Conservation (phyloP, 1,140 invertebrate genomes). For the Caenorhabditis brenneri region DNA sequence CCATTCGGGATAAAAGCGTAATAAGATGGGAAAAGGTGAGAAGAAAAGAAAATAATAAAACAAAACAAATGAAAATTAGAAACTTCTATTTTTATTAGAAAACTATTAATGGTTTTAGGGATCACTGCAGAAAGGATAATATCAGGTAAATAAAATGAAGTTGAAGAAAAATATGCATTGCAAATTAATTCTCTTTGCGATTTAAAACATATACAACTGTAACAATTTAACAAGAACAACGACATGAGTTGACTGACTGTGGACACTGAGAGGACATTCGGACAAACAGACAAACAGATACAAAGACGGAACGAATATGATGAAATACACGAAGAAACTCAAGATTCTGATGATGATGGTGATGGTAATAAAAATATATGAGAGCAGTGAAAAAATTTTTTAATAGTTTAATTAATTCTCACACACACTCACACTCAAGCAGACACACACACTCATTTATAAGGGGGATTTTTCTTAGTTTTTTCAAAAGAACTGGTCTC, state of each 20-base stretch:
- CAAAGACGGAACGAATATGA: neutral
- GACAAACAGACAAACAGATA: neutral
- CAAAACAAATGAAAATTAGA: neutral
- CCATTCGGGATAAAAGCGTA: neutral
- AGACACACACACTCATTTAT: neutral
- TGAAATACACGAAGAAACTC: neutral
- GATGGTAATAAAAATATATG: neutral
- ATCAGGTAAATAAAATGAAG: neutral
- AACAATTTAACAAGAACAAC: neutral
- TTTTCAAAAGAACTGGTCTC: neutral
- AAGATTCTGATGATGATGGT: too few species aligned
- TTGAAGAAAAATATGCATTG: neutral
- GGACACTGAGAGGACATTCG: neutral
- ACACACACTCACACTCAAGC: conserved; percentile 16
- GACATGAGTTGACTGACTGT: neutral
- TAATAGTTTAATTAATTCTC: neutral
- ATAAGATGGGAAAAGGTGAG: neutral
- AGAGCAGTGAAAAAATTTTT: neutral
- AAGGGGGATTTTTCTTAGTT: neutral
- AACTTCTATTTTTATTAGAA: neutral
- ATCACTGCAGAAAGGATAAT: conserved; percentile 12
- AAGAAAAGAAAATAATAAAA: neutral
- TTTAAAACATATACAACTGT: neutral
- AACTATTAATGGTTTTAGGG: neutral
- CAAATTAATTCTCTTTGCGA: conserved; percentile 19